Conservation (phyloP, 1,140 invertebrate genomes). For the Rhopalosiphum maidis region DNA sequence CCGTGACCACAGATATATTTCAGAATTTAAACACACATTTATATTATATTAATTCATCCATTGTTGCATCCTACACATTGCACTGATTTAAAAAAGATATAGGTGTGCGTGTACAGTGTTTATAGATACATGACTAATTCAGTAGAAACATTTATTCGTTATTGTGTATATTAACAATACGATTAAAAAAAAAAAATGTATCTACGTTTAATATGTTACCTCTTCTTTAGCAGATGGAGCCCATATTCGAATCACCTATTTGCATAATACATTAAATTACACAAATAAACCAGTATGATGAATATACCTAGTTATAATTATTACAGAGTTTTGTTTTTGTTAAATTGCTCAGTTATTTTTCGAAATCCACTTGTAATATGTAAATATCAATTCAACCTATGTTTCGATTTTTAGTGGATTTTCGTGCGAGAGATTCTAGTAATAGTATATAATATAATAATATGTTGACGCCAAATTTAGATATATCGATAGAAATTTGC, state of each 20-base stretch:
- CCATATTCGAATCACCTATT: not conserved
- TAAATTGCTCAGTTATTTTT: not conserved
- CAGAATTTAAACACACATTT: not conserved
- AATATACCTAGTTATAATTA: not conserved
- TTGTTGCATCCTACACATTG: constrained; percentile 28
- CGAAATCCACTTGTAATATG: not conserved
- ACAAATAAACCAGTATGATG: not conserved
- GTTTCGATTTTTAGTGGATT: not conserved
- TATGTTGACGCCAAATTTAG: not conserved
- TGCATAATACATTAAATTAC: constrained; percentile 1
- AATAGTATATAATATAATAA: not conserved
- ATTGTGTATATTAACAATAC: not conserved
- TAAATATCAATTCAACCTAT: not conserved
- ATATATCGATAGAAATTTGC: not conserved
- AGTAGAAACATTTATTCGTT: not conserved
- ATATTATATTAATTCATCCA: constrained; percentile 23
- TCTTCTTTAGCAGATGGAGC: not conserved
- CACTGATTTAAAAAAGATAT: constrained; percentile 9
- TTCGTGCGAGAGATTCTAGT: not conserved
- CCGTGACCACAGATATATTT: not conserved
- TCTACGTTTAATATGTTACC: not conserved
- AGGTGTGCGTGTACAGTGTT: not conserved
- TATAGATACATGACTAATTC: not conserved
- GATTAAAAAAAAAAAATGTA: not conserved
- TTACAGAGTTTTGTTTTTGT: constrained; percentile 2